These are phyloP conservation scores for Melanocharis versteri DNA, from an alignment of 2,113 vertebrate species.

Conservation along the genomic window DNA sequence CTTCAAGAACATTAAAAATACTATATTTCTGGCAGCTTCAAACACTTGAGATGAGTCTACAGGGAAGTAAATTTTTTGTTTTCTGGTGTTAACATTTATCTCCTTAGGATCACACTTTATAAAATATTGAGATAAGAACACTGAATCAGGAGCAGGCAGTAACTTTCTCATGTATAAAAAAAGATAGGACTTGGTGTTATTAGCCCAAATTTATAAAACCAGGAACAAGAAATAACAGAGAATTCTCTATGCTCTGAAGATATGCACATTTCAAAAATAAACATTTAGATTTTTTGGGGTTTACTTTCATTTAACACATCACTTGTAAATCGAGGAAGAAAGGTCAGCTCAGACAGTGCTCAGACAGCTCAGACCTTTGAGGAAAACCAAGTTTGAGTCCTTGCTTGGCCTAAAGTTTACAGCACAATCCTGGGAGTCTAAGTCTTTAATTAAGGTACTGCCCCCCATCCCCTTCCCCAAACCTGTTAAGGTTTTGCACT, in stretches of 20 bases:
- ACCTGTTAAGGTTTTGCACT: background rate
- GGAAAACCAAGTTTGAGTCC: background rate
- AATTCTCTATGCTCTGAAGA: background rate
- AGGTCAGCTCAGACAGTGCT: background rate
- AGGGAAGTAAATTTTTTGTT: background rate
- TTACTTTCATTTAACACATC: background rate
- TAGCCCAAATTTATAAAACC: background rate
- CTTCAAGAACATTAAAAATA: background rate
- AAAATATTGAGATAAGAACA: background rate
- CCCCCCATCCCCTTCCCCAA: accelerated
- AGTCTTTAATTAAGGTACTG: background rate
- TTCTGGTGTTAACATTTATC: background rate
- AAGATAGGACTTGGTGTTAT: background rate
- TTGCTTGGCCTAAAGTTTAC: background rate
- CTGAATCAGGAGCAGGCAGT: accelerated
- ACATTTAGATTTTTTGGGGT: background rate
- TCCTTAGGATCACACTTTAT: background rate
- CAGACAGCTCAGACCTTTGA: background rate
- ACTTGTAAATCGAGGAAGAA: background rate
- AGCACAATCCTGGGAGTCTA: background rate
- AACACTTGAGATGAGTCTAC: background rate
- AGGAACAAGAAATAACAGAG: background rate
- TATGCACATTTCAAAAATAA: background rate
- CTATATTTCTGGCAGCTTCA: background rate
- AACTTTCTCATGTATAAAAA: accelerated